Conservation (phyloP, 2,888 invertebrate species). For the Callosobruchus maculatus region DNA sequence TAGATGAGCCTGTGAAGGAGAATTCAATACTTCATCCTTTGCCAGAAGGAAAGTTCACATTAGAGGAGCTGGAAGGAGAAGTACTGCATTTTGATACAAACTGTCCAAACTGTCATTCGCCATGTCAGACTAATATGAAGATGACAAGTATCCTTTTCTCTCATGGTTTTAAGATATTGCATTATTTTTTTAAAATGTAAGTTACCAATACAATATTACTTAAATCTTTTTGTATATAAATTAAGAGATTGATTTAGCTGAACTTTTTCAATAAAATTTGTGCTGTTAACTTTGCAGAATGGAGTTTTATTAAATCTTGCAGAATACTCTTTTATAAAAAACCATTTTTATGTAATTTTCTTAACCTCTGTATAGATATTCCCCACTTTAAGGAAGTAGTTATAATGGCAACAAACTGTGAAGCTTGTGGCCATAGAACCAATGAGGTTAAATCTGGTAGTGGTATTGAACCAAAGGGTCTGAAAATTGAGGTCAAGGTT, state of each 20-base stretch:
- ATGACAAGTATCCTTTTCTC: slow-evolving; percentile 62
- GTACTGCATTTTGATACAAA: slow-evolving; percentile 80
- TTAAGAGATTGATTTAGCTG: too few species aligned
- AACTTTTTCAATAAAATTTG: too few species aligned
- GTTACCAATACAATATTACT: too few species aligned
- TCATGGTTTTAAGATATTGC: background rate
- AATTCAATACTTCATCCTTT: slow-evolving; percentile 54
- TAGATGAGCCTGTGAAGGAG: slow-evolving; percentile 15
- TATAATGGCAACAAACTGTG: slow-evolving; percentile 95
- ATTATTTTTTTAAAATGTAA: too few species aligned
- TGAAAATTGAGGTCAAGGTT: slow-evolving; percentile 72
- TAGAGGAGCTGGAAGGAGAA: slow-evolving; percentile 68
- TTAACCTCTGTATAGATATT: slow-evolving; percentile 56
- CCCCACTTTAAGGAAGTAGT: slow-evolving; percentile 97
- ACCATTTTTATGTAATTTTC: background rate
- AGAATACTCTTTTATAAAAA: too few species aligned
- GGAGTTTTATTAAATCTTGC: too few species aligned
- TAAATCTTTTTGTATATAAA: too few species aligned
- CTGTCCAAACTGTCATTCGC: slow-evolving; percentile 80
- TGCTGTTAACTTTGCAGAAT: too few species aligned
- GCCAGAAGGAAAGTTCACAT: slow-evolving; percentile 56
- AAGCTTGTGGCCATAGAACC: slow-evolving; percentile 83
- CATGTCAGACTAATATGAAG: slow-evolving; percentile 92
- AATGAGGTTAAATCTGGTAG: slow-evolving; percentile 95
- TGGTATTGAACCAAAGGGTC: slow-evolving; percentile 80